Evolutionary conservation across 1,140 invertebrate genomes (phyloP), one percentile per base, ranked within the genome.

Genomic region (Drosophila bocqueti): DNA sequence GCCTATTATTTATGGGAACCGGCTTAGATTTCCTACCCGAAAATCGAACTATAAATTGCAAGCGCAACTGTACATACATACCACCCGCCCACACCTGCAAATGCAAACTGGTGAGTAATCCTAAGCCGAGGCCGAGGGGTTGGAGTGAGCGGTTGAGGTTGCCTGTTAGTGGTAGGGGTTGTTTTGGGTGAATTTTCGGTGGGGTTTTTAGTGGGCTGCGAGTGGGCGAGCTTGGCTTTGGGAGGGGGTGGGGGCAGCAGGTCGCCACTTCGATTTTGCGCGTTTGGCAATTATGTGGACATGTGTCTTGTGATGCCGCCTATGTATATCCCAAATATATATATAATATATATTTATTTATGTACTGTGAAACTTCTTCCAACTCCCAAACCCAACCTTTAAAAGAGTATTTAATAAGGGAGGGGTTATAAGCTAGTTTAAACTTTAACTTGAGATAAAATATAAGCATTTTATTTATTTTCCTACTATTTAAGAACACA

Each of bases 221-320:
- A 26, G 47, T 54, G 47, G 50, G 31, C 15, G 47, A 10, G 9
- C 8, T 34, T 34, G 9, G 9, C 4, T 40, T 34, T 52, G 45
- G 43, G 45, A 47, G 66, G 55, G 63, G 66, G 40, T 13, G 80
- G 79, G 72, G 60, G 36, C 36, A 46, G 65, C 34, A 64, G 65
- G 68, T 73, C 69, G 71, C 75, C 75, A 78, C 83, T 87, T 87
- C 85, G 85, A 87, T 87, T 89, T 87, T 87, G 84, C 85, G 84
- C 84, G 85, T 89, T 89, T 90, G 85, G 81, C 84, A 89, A 89
- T 89, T 89, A 89, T 89, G 81, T 84, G 85, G 81, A 89, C 84
- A 90, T 89, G 84, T 87, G 84, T 87, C 84, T 87, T 86, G 54
- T 40, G 78, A 84, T 79, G 79, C 71, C 72, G 79, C 71, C 72